These are phyloP conservation scores for Petrophora chlorosata DNA, from an alignment of 2,888 invertebrate species.

Conservation along the genomic window DNA sequence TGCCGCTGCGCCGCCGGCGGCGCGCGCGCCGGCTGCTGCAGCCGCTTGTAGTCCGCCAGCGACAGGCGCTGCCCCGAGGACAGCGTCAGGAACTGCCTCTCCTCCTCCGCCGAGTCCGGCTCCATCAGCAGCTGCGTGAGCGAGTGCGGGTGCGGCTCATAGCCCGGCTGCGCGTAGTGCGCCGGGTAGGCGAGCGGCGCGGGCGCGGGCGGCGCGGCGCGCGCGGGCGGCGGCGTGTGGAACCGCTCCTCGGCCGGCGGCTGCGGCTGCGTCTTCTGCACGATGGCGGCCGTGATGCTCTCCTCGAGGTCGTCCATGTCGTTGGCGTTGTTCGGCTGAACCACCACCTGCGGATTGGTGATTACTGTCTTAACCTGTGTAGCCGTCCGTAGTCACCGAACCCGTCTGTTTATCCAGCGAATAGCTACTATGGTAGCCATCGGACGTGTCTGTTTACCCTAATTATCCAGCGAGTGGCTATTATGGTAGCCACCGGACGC, in stretches of 20 bases:
- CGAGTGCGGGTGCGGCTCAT: slow-evolving; percentile 58
- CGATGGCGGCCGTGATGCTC: slow-evolving; percentile 79
- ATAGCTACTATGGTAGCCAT: no score
- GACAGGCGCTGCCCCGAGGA: slow-evolving; percentile 73
- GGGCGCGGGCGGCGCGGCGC: slow-evolving; percentile 47
- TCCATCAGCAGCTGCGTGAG: slow-evolving; percentile 66
- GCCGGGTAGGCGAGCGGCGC: slow-evolving; percentile 48
- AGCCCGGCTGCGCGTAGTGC: slow-evolving; percentile 59
- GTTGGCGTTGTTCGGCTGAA: slow-evolving; percentile 73
- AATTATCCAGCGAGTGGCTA: no score
- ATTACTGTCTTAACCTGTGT: no score
- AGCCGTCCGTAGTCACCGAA: no score
- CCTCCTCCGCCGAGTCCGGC: slow-evolving; percentile 66
- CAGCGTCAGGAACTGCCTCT: slow-evolving; percentile 68
- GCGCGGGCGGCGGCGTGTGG: slow-evolving; percentile 56
- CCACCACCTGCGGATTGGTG: slow-evolving; percentile 53
- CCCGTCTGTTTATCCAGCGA: no score
- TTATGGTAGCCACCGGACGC: no score
- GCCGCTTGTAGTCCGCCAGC: slow-evolving; percentile 72
- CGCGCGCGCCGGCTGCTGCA: slow-evolving; percentile 63
- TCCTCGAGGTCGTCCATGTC: slow-evolving; percentile 82
- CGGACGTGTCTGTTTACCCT: no score
- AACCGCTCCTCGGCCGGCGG: slow-evolving; percentile 56
- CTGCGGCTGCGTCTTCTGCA: slow-evolving; percentile 64
- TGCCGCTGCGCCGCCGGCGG: slow-evolving; percentile 58